These are phyloP conservation scores for Pongo pygmaeus DNA, from an alignment of 2,113 vertebrate genomes.

Conservation along the genomic window DNA sequence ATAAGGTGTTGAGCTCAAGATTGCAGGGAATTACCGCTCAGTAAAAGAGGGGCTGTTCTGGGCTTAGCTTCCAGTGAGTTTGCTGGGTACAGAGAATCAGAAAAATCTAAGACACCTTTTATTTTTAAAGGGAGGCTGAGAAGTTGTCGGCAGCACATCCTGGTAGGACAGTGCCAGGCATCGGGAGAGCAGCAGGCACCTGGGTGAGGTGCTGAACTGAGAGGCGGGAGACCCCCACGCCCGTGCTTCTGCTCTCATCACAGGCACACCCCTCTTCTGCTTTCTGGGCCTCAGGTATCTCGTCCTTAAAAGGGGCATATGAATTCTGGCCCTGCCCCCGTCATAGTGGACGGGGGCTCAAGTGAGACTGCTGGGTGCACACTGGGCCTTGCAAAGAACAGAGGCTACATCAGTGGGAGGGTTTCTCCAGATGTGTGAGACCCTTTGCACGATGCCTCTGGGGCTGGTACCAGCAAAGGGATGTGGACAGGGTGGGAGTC, in stretches of 20 bases:
- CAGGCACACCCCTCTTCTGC: background rate
- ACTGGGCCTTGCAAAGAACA: background rate
- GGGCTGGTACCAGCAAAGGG: background rate
- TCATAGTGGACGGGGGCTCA: background rate
- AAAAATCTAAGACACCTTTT: background rate
- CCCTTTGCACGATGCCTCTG: background rate
- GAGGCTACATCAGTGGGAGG: background rate
- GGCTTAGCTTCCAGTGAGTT: background rate
- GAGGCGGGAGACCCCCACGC: rapidly evolving
- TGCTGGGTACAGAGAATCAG: background rate
- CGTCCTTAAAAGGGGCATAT: rapidly evolving
- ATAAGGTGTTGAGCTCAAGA: background rate
- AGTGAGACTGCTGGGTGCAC: background rate
- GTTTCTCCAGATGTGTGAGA: background rate
- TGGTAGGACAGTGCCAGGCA: background rate
- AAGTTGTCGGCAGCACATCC: background rate
- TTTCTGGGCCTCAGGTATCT: background rate
- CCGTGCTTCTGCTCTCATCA: rapidly evolving
- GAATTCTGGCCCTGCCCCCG: background rate
- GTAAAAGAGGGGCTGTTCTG: no score
- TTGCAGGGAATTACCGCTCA: background rate
- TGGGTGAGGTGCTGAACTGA: background rate
- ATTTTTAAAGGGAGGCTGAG: background rate
- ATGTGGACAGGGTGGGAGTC: background rate
- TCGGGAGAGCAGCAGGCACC: background rate